phyloP scores from a whole-genome alignment of 2,113 vertebrate species.

The Grus americana region DNA sequence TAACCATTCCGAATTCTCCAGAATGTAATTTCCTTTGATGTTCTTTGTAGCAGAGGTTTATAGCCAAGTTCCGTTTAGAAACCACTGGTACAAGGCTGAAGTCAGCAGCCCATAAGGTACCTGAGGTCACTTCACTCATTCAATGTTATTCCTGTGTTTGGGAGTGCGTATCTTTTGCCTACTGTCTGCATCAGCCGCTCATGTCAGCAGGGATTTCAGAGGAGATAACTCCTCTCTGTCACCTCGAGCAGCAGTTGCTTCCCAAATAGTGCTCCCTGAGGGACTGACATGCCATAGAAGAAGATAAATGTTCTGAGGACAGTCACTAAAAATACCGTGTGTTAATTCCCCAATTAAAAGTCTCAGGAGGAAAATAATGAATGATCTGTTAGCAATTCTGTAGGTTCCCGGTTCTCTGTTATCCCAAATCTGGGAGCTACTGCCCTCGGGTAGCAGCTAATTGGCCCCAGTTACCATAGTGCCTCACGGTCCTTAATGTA shows the following conservation, averaged over 20 bases:
- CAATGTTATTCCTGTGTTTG: background rate
- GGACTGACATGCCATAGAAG: background rate
- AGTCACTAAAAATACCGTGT: background rate
- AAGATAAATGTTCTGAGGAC: slow-evolving; percentile 46
- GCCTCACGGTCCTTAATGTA: background rate
- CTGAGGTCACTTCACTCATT: background rate
- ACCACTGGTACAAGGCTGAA: background rate
- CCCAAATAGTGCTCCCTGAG: slow-evolving; percentile 10
- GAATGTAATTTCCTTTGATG: background rate
- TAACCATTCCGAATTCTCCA: background rate
- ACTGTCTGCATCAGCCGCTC: background rate
- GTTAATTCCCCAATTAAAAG: slow-evolving; percentile 46
- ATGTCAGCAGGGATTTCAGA: background rate
- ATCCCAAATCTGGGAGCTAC: slow-evolving; percentile 33
- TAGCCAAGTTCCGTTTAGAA: background rate
- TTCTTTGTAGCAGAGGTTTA: background rate
- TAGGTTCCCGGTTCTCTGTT: slow-evolving; percentile 15
- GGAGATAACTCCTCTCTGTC: slow-evolving; percentile 21
- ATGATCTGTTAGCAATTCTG: slow-evolving; percentile 37
- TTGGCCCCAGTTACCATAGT: slow-evolving; percentile 30
- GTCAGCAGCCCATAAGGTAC: background rate
- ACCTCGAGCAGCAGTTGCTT: background rate
- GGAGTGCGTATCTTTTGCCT: background rate
- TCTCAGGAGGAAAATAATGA: slow-evolving; percentile 46
- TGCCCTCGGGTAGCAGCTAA: slow-evolving; percentile 33